A percentile compares a stretch with the other conserved stretches of the same genome.
Conservation (phyloP, 2,888 invertebrate genomes). For the Melinopterus prodromus region DNA sequence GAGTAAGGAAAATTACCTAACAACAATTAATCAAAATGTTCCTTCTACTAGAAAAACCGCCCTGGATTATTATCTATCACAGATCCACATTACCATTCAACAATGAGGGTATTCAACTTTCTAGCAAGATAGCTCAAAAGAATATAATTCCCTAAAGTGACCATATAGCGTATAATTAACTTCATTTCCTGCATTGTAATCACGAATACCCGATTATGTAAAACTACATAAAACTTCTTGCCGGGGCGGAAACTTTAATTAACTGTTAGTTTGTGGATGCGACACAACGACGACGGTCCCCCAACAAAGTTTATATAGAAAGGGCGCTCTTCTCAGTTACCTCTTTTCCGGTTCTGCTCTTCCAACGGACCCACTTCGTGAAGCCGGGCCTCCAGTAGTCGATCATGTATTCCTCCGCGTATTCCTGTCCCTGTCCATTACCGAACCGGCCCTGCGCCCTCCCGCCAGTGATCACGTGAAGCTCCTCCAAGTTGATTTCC, state of each 20-base stretch:
- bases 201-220: not conserved
- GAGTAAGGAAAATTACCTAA: too few species aligned
- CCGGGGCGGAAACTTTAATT: not conserved
- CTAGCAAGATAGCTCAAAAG: not conserved
- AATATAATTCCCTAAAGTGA: not conserved
- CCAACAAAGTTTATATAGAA: not conserved
- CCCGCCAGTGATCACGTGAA: slow-evolving; percentile 73
- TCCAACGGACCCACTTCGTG: slow-evolving; percentile 78
- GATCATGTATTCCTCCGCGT: slow-evolving; percentile 78
- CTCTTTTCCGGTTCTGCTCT: slow-evolving; percentile 75
- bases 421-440: slow-evolving; percentile 84
- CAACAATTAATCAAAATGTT: too few species aligned
- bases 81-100: too few species aligned
- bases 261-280: not conserved
- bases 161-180: not conserved
- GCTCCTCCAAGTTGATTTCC: slow-evolving; percentile 74
- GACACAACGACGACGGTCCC: not conserved
- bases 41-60: too few species aligned
- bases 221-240: not conserved
- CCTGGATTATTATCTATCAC: too few species aligned
- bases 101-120: too few species aligned
- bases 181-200: not conserved
- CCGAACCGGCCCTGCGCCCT: slow-evolving; percentile 87
- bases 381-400: slow-evolving; percentile 80
- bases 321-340: slow-evolving; percentile 57